These are phyloP conservation scores for Tetramorium alpestre DNA, from an alignment of 1,140 invertebrate species.

Conservation along the genomic window DNA sequence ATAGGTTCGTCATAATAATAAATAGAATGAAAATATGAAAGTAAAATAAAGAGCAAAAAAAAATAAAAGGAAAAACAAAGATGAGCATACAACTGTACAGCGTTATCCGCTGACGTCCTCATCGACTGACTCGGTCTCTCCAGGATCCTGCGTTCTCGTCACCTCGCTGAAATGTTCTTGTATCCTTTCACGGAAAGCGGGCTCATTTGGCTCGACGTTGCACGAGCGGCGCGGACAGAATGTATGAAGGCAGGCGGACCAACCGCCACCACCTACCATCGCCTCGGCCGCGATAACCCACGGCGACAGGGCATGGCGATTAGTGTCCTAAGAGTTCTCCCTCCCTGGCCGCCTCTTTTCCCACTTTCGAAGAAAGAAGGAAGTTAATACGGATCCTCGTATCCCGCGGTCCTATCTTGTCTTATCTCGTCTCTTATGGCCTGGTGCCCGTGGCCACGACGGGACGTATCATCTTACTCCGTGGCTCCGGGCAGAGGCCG, in stretches of 20 bases:
- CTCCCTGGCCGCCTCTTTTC: conserved; percentile 5
- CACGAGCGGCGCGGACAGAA: conserved; percentile 26
- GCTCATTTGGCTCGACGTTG: conserved; percentile 54
- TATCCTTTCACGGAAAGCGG: conserved; percentile 31
- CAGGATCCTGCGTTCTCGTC: neutral
- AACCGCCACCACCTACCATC: neutral
- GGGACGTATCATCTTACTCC: conserved; percentile 72
- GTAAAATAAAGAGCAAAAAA: neutral
- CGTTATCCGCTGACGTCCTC: neutral
- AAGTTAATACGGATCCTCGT: conserved; percentile 67
- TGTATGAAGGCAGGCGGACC: neutral
- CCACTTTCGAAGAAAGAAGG: conserved; percentile 48
- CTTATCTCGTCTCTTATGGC: conserved; percentile 71
- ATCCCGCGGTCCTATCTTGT: conserved; percentile 67
- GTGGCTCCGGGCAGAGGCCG: conserved; percentile 26
- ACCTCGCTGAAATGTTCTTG: conserved; percentile 15
- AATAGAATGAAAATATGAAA: neutral
- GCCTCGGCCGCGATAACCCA: conserved; percentile 52
- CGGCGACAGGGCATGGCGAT: conserved; percentile 67
- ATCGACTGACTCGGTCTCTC: neutral
- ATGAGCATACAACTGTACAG: neutral
- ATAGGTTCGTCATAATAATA: neutral
- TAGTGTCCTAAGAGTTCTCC: conserved; percentile 53
- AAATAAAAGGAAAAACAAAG: neutral
- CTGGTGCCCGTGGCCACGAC: conserved; percentile 58